Conservation (phyloP, 2,797 vertebrate species). For the Siniperca scherzeri region DNA sequence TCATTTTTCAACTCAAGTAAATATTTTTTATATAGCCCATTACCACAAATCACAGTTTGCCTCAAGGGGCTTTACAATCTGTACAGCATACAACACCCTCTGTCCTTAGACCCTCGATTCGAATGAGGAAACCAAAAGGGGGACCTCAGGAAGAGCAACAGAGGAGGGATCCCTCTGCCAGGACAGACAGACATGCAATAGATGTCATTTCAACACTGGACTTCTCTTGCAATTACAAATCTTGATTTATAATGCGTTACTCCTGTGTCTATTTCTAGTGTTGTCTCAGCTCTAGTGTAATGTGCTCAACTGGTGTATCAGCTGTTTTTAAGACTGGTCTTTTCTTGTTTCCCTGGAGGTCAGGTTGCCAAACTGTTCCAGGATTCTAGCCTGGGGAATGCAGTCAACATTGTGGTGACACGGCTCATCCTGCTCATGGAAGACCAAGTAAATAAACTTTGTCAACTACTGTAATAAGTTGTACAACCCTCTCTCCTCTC, state of each 20-base stretch:
- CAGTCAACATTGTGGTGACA: constrained; percentile 97
- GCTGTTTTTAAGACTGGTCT: constrained; percentile 97
- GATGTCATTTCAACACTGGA: not conserved
- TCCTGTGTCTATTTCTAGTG: not conserved
- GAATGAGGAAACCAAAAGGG: too few relatives aligned
- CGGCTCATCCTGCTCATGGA: constrained; percentile 97
- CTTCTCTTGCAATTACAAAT: not conserved
- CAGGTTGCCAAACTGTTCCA: constrained; percentile 99
- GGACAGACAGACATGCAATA: too few relatives aligned
- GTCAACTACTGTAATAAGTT: not conserved
- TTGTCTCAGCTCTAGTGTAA: constrained; percentile 17
- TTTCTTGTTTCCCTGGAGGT: constrained; percentile 99
- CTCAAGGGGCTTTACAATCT: too few relatives aligned
- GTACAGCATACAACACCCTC: too few relatives aligned
- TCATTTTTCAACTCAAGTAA: too few relatives aligned
- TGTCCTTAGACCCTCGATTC: too few relatives aligned
- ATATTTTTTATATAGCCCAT: too few relatives aligned
- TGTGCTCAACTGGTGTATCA: constrained; percentile 40
- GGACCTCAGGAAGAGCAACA: too few relatives aligned
- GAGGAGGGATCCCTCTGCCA: too few relatives aligned
- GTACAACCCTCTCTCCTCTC: not conserved
- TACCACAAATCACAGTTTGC: too few relatives aligned
- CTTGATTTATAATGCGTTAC: not conserved
- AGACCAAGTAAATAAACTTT: constrained; percentile 90
- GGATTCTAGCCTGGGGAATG: constrained; percentile 99